Evolutionary conservation across 1,140 invertebrate species (phyloP).

Genomic region (Ostrea edulis): DNA sequence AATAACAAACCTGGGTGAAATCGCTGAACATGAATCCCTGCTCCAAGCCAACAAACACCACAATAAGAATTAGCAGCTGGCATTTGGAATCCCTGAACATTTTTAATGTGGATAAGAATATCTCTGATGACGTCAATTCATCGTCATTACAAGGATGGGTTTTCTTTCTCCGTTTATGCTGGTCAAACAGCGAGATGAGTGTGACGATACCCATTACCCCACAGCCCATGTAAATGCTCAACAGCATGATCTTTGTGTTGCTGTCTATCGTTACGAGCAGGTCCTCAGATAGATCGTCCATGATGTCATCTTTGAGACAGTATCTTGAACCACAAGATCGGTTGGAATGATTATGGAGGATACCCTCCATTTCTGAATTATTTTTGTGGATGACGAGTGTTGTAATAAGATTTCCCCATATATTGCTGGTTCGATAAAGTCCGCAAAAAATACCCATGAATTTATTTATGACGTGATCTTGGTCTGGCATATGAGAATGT

Average conservation of each 20-base stretch:
- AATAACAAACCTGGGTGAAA: conserved; percentile 78
- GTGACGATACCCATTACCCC: conserved; percentile 73
- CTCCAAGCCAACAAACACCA: conserved; percentile 78
- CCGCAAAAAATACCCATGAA: conserved; percentile 77
- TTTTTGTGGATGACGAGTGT: conserved; percentile 71
- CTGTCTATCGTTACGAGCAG: conserved; percentile 62
- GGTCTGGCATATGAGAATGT: conserved; percentile 65
- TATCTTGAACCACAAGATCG: conserved; percentile 49
- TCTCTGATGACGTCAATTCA: conserved; percentile 64
- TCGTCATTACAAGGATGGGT: conserved; percentile 53
- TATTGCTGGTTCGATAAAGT: conserved; percentile 73
- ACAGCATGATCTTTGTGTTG: conserved; percentile 69
- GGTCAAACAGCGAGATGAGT: conserved; percentile 71
- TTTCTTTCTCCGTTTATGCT: conserved; percentile 56
- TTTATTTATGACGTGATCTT: conserved; percentile 73
- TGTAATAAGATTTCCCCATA: conserved; percentile 77
- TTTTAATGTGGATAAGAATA: conserved; percentile 70
- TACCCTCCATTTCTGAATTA: conserved; percentile 54
- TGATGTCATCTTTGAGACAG: conserved; percentile 42
- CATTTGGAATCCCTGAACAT: conserved; percentile 77
- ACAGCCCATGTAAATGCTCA: conserved; percentile 74
- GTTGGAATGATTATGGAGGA: conserved; percentile 33
- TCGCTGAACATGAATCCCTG: conserved; percentile 80
- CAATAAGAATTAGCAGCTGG: conserved; percentile 76
- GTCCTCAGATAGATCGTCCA: neutral